Evolutionary conservation across 2,113 vertebrate species (phyloP), one percentile per base, ranked within the genome.

Genomic region (cattle (Bos taurus)): DNA sequence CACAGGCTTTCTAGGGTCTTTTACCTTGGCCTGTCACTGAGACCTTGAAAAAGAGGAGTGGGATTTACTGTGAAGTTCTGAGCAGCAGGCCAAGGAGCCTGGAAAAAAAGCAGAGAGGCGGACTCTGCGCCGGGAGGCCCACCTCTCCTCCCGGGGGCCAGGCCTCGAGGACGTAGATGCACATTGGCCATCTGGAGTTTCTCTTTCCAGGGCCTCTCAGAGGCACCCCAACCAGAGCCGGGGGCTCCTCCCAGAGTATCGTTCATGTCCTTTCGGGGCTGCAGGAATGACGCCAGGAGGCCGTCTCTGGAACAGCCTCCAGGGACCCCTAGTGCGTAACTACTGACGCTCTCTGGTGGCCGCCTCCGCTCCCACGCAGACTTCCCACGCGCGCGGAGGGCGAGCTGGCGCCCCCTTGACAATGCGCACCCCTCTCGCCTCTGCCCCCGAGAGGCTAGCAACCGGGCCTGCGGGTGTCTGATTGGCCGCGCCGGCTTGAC

Each of bases 361-460:
- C 36, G 50, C 82, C 88, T 26, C 4, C 0, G 54, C 82, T 77
- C 88, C 95, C 97, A 87, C 71, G 43, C 59, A 16, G 54, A 74
- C 86, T 85, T 30, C 91, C 94, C 96, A 97, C 88, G 92, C 92
- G 21, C 52, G 26, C 52, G 40, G 57, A 17, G 60, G 83, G 60
- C 10, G 2, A 90, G 85, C 60, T 1, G 8, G 78, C 78, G 93
- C 91, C 93, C 97, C 95, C 96, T 2, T 33, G 87, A 90, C 97
- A 90, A 86, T 9, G 88, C 43, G 64, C 40, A 28, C 94, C 97
- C 94, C 97, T 97, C 26, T 97, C 21, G 88, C 82, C 93, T 97
- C 97, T 97, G 97, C 95, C 97, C 96, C 90, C 12, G 80, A 46
- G 91, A 95, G 97, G 97, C 94, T 97, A 98, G 98, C 97, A 98